phyloP scores from a whole-genome alignment of 2,113 vertebrate genomes.

The Camelus dromedarius region DNA sequence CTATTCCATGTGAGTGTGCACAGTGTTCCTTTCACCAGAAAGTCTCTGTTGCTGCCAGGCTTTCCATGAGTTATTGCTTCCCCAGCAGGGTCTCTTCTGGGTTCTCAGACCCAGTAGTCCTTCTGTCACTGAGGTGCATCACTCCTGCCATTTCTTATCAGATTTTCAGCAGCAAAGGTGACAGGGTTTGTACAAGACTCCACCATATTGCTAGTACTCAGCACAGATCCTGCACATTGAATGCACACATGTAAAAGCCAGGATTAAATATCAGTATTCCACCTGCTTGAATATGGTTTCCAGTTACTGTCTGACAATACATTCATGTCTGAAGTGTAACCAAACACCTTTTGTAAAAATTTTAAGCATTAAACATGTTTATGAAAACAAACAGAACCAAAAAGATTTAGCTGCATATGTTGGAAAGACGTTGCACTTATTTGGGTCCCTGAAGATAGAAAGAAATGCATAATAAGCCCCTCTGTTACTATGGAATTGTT shows the following conservation, averaged over 20 bases:
- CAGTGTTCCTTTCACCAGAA: neutral
- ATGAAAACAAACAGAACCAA: neutral
- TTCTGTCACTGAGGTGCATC: neutral
- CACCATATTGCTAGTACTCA: neutral
- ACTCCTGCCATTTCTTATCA: neutral
- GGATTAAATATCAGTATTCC: neutral
- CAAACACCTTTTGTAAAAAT: neutral
- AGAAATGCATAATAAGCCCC: conserved; percentile 39
- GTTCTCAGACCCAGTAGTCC: neutral
- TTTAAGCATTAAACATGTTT: neutral
- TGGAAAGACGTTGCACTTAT: neutral
- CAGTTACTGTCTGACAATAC: neutral
- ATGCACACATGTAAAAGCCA: neutral
- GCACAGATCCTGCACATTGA: neutral
- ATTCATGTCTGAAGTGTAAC: neutral
- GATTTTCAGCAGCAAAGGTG: neutral
- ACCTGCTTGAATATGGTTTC: neutral
- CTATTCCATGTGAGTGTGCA: neutral
- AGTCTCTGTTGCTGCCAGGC: neutral
- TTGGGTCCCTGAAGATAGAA: conserved; percentile 1
- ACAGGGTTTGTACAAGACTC: neutral
- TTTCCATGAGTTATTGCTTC: neutral
- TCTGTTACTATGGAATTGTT: conserved; percentile 75
- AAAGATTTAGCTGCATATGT: conserved; percentile 2
- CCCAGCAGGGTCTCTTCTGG: neutral